A percentile compares a stretch with the other conserved stretches of the same genome.
phyloP scores from a whole-genome alignment of 2,797 vertebrate species.

The Diplodus puntazzo region DNA sequence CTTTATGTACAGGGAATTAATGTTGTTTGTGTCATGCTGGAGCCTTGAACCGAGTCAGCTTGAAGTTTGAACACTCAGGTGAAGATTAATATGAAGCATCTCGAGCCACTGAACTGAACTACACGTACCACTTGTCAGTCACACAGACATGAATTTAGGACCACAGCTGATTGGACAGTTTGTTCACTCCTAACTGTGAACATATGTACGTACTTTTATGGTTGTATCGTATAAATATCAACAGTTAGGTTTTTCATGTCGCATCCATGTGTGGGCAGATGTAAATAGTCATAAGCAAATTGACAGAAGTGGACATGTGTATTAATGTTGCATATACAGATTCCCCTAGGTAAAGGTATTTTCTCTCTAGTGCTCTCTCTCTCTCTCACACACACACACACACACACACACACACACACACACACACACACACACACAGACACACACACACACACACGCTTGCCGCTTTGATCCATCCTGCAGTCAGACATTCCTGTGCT shows the following conservation, averaged over 20 bases:
- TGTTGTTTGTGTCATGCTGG: not conserved
- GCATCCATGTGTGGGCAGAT: conserved; percentile 2
- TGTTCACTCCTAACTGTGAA: conserved; percentile 9
- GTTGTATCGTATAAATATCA: conserved; percentile 17
- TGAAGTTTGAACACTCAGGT: conserved; percentile 8
- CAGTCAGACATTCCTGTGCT: conserved; percentile 74
- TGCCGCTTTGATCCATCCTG: conserved; percentile 70
- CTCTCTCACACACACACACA: not conserved
- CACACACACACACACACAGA: not conserved
- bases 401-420: conserved; percentile 12
- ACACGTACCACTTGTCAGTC: conserved; percentile 6
- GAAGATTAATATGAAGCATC: conserved; percentile 3
- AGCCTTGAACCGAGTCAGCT: not conserved
- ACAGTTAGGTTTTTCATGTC: conserved; percentile 1
- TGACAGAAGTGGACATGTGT: conserved; percentile 22
- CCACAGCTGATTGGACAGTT: conserved; percentile 9
- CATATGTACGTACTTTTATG: not conserved
- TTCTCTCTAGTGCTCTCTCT: not conserved
- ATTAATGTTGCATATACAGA: conserved; percentile 33
- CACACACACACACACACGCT: conserved; percentile 8
- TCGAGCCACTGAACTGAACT: conserved; percentile 4
- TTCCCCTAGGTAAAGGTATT: not conserved
- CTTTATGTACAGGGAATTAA: not conserved
- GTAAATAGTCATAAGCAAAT: conserved; percentile 30
- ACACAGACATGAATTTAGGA: conserved; percentile 4